Evolutionary conservation across 2,888 invertebrate genomes (phyloP).

Genomic region (Alcis repandata): DNA sequence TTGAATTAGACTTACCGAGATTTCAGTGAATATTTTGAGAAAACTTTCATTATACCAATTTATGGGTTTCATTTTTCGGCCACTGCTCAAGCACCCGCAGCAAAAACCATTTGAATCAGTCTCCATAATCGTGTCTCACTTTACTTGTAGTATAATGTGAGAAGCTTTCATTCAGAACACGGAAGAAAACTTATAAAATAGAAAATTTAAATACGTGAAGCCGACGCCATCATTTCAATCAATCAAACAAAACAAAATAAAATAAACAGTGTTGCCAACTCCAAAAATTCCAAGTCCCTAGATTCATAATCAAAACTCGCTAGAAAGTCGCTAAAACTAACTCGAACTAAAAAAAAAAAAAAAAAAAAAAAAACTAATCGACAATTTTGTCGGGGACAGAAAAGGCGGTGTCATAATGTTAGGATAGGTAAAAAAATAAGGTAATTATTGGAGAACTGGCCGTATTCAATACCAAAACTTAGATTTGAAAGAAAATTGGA

Average conservation of each 20-base stretch:
- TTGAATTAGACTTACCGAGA: constrained; percentile 56
- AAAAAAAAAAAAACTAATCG: too few relatives aligned
- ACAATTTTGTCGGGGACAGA: too few relatives aligned
- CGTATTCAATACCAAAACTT: too few relatives aligned
- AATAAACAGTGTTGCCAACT: too few relatives aligned
- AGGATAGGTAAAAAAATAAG: too few relatives aligned
- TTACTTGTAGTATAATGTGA: neutral
- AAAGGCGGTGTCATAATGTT: too few relatives aligned
- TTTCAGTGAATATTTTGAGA: constrained; percentile 65
- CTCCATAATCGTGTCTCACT: constrained; percentile 43
- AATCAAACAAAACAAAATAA: neutral
- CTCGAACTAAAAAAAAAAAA: too few relatives aligned
- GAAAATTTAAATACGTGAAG: neutral
- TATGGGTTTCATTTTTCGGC: constrained; percentile 64
- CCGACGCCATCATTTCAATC: constrained; percentile 18
- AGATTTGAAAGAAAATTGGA: too few relatives aligned
- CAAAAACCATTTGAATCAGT: constrained; percentile 53
- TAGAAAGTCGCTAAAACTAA: too few relatives aligned
- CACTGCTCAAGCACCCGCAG: constrained; percentile 66
- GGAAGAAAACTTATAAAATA: neutral
- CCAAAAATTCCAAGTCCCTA: too few relatives aligned
- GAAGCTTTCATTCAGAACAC: constrained; percentile 31
- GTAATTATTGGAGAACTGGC: too few relatives aligned
- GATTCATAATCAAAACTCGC: too few relatives aligned
- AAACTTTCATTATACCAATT: constrained; percentile 62